Conservation (phyloP, 2,888 invertebrate genomes). For the Bugulina stolonifera region DNA sequence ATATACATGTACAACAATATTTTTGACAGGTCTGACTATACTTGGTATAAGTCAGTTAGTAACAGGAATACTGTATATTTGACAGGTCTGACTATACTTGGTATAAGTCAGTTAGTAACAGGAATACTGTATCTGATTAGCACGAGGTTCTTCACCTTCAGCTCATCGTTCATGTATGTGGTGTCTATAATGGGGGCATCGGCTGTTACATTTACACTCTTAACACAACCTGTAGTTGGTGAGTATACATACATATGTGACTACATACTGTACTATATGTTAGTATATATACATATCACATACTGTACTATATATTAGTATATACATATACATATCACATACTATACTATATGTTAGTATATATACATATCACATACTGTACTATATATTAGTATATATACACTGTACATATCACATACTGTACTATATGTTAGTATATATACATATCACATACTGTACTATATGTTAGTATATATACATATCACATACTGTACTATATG, state of each 20-base stretch:
- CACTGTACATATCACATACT: too few relatives aligned
- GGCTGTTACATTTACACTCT: not conserved
- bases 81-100: constrained; percentile 21
- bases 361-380: not conserved
- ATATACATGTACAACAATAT: too few relatives aligned
- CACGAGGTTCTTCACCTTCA: constrained; percentile 2
- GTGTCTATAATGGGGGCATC: not conserved
- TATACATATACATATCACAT: too few relatives aligned
- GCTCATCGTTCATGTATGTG: constrained; percentile 1
- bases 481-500: too few relatives aligned
- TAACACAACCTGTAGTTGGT: not conserved
- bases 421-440: too few relatives aligned
- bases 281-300: not conserved
- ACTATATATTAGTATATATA: too few relatives aligned
- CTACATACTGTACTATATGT: not conserved
- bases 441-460: too few relatives aligned
- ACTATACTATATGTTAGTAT: not conserved
- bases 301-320: not conserved
- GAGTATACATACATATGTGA: not conserved
- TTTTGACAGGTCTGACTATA: constrained; percentile 2
- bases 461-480: too few relatives aligned
- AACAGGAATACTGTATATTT: too few relatives aligned
- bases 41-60: not conserved
- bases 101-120: not conserved
- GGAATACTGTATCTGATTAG: not conserved